Evolutionary conservation across 2,888 invertebrate genomes (phyloP).

Genomic region (Halictus quadricinctus): DNA sequence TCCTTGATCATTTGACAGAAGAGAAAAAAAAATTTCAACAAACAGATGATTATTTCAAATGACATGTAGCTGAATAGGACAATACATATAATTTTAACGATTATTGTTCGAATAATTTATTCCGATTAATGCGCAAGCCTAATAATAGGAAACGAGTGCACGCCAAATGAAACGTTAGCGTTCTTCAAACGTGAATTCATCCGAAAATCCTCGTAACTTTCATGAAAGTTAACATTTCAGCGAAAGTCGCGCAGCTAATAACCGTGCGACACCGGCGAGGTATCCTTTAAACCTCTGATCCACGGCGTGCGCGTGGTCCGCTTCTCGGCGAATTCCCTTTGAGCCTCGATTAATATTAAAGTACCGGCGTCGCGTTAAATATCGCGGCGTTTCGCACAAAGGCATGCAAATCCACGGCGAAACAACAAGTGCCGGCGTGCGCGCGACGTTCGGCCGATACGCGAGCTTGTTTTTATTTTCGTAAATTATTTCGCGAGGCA

Average conservation of each 20-base stretch:
- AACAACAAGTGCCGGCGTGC: slow-evolving; percentile 21
- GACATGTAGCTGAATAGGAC: too few relatives aligned
- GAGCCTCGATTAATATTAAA: slow-evolving; percentile 39
- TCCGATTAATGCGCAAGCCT: too few relatives aligned
- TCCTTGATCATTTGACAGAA: too few relatives aligned
- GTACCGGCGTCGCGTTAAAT: slow-evolving; percentile 32
- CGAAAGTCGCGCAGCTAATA: neutral
- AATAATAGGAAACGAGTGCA: neutral
- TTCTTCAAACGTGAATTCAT: neutral
- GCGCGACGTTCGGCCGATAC: neutral
- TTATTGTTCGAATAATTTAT: too few relatives aligned
- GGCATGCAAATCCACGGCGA: slow-evolving; percentile 46
- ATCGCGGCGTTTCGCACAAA: slow-evolving; percentile 37
- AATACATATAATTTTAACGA: too few relatives aligned
- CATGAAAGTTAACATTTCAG: neutral
- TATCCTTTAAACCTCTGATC: slow-evolving; percentile 6
- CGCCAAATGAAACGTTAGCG: neutral
- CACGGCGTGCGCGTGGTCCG: neutral
- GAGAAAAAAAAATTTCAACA: neutral
- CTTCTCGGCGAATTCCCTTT: neutral
- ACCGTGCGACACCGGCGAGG: neutral
- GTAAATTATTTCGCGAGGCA: slow-evolving; percentile 37
- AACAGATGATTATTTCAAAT: neutral
- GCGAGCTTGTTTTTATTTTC: slow-evolving; percentile 44
- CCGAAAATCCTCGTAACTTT: neutral